Percentiles rank a stretch among this genome's conserved stretches.
Evolutionary conservation across 2,888 invertebrate species (phyloP).

Genomic region (Chalcis sispes): DNA sequence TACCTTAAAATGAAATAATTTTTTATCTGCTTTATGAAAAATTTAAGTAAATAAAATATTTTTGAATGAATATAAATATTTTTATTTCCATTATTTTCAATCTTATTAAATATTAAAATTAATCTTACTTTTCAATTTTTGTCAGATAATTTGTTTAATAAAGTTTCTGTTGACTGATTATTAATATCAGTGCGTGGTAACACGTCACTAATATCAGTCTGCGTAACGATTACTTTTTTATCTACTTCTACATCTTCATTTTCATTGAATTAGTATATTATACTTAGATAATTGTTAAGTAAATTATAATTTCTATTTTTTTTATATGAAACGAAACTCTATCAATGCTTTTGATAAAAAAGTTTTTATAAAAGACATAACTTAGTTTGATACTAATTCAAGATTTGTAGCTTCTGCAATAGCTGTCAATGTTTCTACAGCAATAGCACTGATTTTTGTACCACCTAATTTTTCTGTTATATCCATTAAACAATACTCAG

Average conservation of each 20-base stretch:
- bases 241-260: constrained; percentile 77
- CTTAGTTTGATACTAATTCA: constrained; percentile 84
- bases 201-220: constrained; percentile 79
- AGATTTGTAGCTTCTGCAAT: constrained; percentile 88
- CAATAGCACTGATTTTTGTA: constrained; percentile 84
- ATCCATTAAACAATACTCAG: constrained; percentile 86
- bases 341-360: constrained; percentile 86
- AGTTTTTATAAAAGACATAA: constrained; percentile 86
- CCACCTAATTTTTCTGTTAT: constrained; percentile 91
- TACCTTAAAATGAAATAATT: constrained; percentile 63
- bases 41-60: constrained; percentile 15
- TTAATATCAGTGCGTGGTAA: constrained; percentile 89
- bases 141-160: constrained; percentile 89
- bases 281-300: neutral
- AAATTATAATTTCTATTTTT: constrained; percentile 58
- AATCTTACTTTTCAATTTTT: constrained; percentile 93
- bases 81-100: constrained; percentile 12
- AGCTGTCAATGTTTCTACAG: constrained; percentile 84
- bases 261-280: constrained; percentile 68
- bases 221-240: constrained; percentile 77
- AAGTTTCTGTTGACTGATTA: constrained; percentile 86
- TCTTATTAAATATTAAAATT: constrained; percentile 5
- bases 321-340: constrained; percentile 92
- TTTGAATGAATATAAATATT: neutral
- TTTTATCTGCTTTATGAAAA: neutral